Base-by-base conservation (phyloP, 2,113 vertebrate genomes). In the Cynocephalus volans region DNA sequence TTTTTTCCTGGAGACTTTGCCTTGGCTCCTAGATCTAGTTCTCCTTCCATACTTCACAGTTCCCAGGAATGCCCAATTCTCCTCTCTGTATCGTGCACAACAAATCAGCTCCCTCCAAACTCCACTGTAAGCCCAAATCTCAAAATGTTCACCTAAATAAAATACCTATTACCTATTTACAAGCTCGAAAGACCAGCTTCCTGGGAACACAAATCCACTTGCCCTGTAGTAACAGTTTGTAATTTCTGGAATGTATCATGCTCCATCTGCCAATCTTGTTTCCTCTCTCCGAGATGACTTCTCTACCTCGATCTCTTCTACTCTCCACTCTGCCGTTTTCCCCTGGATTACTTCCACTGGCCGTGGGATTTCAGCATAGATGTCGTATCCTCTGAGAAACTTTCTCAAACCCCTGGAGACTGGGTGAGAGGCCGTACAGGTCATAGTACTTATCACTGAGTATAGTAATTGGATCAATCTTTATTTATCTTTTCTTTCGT, bases 401-500 rank as follows among this genome's bases (percentile, higher is more conserved):
- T 85, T 79, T 67, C 70, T 90, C 18, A 60, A 70, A 26, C 14
- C 23, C 4, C 28, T 36, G 50, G 18, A 86, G 58, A 64, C 36
- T 85, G 28, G 33, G 41, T 23, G 9, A 65, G 23, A 5, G 41
- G 5, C 3, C 19, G 14, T n/a, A 65, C 3, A 52, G 41, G 21
- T 45, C 7, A 31, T 72, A 50, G 8, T 75, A 56, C 12, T 76
- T 80, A 45, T 36, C 12, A 50, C 23, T 31, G 26, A 77, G 28
- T 10, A 58, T 36, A 62, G 50, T 48, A 13, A 33, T 70, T 92
- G 79, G 23, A n/a, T 45, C 33, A 82, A 28, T 82, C 41, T 14
- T 93, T 76, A 36, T 56, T 92, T 19, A 69, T 80, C 36, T 69
- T 69, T 80, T 88, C 52, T 96, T 11, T 36, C 41, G n/a, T 13